Base-by-base conservation (phyloP, 2,113 vertebrate species). In the Ascaphus truei region DNA sequence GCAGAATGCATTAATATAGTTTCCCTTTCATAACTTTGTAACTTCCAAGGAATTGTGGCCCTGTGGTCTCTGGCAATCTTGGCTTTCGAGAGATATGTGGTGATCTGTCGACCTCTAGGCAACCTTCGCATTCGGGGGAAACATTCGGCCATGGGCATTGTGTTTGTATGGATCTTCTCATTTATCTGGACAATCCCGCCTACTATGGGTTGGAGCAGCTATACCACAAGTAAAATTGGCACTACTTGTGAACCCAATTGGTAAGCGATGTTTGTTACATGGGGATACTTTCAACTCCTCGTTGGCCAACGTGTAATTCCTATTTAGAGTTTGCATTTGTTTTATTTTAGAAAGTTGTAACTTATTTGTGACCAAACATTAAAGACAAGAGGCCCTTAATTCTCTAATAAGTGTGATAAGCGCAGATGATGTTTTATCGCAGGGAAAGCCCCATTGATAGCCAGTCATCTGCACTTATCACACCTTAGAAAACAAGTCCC, bases 221-320 rank as follows among this genome's bases (percentile, higher is more conserved):
- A 96, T 76, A 94, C 91, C 1, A 76, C 90, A 65, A 96, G 92
- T 85, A 94, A 91, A 83, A 96, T 96, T 47, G 94, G 94, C 57
- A 96, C 94, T 55, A 96, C 93, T 5, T 96, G 94, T 81, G 94
- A 96, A 76, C 94, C 92, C 0, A 94, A 96, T 81, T 96, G 93
- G 94, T 96, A 85, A 93, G 93, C 20, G 1, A 33, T 33, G 5
- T n/a, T n/a, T n/a, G n/a, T n/a, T n/a, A n/a, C n/a, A n/a, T n/a
- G n/a, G n/a, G n/a, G n/a, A n/a, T n/a, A n/a, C n/a, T n/a, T n/a
- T n/a, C n/a, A n/a, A n/a, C n/a, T n/a, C n/a, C n/a, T n/a, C n/a
- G n/a, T n/a, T n/a, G n/a, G n/a, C n/a, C n/a, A n/a, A n/a, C n/a
- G n/a, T n/a, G n/a, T n/a, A n/a, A n/a, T n/a, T n/a, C n/a, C n/a